Evolutionary conservation across 2,888 invertebrate genomes (phyloP).

Genomic region (Norana najaformis): DNA sequence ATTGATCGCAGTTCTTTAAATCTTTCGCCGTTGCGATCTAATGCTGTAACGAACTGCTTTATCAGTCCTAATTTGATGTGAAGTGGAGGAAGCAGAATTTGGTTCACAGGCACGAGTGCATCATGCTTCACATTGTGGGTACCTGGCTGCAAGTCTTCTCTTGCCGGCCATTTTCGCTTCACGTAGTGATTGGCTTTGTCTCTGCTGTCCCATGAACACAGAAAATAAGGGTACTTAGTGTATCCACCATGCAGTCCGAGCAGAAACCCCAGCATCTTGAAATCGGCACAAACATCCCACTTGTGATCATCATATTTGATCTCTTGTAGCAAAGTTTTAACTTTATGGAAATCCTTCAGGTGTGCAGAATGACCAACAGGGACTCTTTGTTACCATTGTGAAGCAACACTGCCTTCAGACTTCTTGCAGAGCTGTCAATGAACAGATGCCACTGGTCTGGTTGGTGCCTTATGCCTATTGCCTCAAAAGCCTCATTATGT

Average conservation of each 20-base stretch:
- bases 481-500: background rate
- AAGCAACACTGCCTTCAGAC: constrained; percentile 16
- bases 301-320: background rate
- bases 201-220: background rate
- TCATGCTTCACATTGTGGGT: background rate
- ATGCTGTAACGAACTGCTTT: too few species aligned
- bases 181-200: background rate
- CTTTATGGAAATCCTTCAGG: background rate
- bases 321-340: background rate
- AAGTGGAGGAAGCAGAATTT: constrained; percentile 16
- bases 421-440: background rate
- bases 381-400: background rate
- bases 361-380: constrained; percentile 16
- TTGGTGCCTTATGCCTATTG: background rate
- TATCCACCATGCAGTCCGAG: background rate
- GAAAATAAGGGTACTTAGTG: background rate
- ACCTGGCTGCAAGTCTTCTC: constrained; percentile 16
- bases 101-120: background rate
- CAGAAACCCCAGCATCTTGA: background rate
- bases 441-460: background rate
- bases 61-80: constrained; percentile 16
- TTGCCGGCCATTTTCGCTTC: background rate
- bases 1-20: background rate
- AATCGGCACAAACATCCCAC: constrained; percentile 4
- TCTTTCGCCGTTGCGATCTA: too few species aligned